Conservation (phyloP, 2,888 invertebrate genomes). For the Mythimna lalbum region DNA sequence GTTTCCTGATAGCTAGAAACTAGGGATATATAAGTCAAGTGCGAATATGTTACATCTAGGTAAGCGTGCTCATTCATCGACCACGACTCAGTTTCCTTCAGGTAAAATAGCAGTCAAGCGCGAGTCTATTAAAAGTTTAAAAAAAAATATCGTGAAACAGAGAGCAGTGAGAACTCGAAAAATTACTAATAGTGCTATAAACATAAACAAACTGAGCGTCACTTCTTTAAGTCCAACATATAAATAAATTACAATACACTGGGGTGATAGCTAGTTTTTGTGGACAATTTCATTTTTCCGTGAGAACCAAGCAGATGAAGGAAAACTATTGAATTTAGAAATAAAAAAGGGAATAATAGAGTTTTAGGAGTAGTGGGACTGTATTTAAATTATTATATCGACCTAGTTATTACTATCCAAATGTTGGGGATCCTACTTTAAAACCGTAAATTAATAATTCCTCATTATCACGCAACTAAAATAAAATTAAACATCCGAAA, state of each 20-base stretch:
- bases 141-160: neutral
- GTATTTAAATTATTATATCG: neutral
- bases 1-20: too few relatives aligned
- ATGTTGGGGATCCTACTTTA: too few relatives aligned
- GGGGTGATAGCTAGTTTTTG: neutral
- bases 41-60: too few relatives aligned
- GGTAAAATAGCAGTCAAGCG: too few relatives aligned
- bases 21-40: too few relatives aligned
- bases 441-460: neutral
- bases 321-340: neutral
- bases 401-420: neutral
- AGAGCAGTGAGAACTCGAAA: too few relatives aligned
- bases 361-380: neutral
- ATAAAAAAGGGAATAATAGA: neutral
- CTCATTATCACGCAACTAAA: too few relatives aligned
- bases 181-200: neutral
- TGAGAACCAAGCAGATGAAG: slow-evolving; percentile 22
- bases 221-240: neutral
- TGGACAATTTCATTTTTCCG: neutral
- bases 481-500: too few relatives aligned
- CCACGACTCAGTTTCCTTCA: too few relatives aligned
- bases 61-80: too few relatives aligned
- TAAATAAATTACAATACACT: neutral
- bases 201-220: neutral
- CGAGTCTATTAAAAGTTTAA: too few relatives aligned